Evolutionary conservation across 2,888 invertebrate genomes (phyloP).

Genomic region (Cyrtodaria siliqua): DNA sequence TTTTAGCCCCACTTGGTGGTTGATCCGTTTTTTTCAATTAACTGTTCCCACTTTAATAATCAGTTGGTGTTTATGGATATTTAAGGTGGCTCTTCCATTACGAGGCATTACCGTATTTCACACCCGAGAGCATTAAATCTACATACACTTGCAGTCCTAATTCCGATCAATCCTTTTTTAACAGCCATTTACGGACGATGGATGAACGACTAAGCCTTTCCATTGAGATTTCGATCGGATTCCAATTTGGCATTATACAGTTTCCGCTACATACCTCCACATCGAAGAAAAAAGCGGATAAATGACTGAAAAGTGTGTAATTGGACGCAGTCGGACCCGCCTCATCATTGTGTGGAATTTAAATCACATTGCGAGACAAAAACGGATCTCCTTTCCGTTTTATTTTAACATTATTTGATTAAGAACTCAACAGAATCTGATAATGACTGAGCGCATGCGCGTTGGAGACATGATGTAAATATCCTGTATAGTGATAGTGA

Average conservation of each 20-base stretch:
- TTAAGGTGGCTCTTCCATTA: no score
- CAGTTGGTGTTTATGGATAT: no score
- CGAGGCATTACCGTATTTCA: slow-evolving; percentile 6
- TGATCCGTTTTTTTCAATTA: no score
- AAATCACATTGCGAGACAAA: slow-evolving; percentile 52
- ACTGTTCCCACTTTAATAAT: no score
- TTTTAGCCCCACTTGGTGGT: no score
- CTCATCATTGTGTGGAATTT: slow-evolving; percentile 50
- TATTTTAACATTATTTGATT: slow-evolving; percentile 58
- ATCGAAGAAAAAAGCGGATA: slow-evolving; percentile 39
- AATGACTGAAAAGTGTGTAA: slow-evolving; percentile 41
- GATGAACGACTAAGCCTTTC: slow-evolving; percentile 41
- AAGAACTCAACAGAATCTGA: slow-evolving; percentile 50
- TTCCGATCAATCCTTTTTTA: slow-evolving; percentile 43
- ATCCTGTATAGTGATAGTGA: slow-evolving; percentile 29
- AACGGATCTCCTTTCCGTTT: slow-evolving; percentile 44
- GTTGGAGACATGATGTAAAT: slow-evolving; percentile 25
- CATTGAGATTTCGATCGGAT: slow-evolving; percentile 47
- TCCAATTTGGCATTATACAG: slow-evolving; percentile 51
- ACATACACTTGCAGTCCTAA: slow-evolving; percentile 16
- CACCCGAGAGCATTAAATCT: slow-evolving; percentile 23
- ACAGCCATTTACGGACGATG: slow-evolving; percentile 53
- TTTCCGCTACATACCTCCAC: slow-evolving; percentile 24
- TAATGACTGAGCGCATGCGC: slow-evolving; percentile 57
- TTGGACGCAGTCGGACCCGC: slow-evolving; percentile 39